Base-by-base conservation (phyloP, 2,797 vertebrate species). In the Dallia pectoralis region DNA sequence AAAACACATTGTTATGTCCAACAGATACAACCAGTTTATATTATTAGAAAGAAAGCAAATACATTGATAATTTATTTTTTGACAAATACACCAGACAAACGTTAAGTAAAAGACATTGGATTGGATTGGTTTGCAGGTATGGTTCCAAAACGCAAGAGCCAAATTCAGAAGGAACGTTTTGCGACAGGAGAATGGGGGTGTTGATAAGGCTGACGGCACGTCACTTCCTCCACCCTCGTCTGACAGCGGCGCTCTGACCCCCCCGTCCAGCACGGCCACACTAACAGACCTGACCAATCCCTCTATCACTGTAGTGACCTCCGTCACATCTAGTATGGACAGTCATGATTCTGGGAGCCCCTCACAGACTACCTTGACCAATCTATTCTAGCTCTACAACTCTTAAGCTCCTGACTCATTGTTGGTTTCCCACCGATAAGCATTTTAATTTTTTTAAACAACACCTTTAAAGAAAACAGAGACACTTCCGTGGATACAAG, bases 111-210 rank as follows among this genome's bases (percentile, higher is more conserved):
- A 99, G 95, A 93, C 94, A 93, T 85, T 97, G 96, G 97, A 59
- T 59, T 59, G 53, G 96, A 96, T 98, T 99, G 97, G 97, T 99
- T 99, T 99, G 95, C 98, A 99, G 98, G 98, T 99, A 95, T 99
- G 98, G 98, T 99, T 99, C 96, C 98, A 99, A 99, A 99, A 99
- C 95, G 97, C 97, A 89, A 94, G 97, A 94, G 97, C 98, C 96
- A 99, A 99, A 98, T 99, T 99, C 97, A 97, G 98, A 97, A 97
- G 98, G 96, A 99, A 99, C 95, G 96, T 99, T 96, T 98, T 99
- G 95, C 97, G 98, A 93, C 98, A 99, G 96, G 98, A 99, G 96
- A 99, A 95, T 92, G 97, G 98, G 95, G 97, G 95, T 95, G 96
- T 96, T 93, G 97, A 99, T 96, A 99, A 99, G 94, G 96, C 96